These are phyloP conservation scores for Scrobipalpa atriplicella DNA, from an alignment of 2,888 invertebrate genomes.

Conservation along the genomic window DNA sequence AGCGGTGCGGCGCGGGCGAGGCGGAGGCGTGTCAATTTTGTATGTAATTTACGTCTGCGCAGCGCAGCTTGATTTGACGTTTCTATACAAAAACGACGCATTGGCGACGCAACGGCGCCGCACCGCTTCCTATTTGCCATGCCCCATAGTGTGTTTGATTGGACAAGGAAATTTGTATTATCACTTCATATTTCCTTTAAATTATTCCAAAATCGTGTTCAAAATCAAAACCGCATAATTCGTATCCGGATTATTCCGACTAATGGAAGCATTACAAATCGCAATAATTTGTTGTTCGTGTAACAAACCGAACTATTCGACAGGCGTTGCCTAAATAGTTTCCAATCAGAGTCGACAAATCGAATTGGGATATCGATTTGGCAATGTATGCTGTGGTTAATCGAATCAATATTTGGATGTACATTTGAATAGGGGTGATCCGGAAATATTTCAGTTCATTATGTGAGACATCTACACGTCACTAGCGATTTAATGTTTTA, in stretches of 20 bases:
- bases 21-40: too few relatives aligned
- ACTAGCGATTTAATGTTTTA: too few relatives aligned
- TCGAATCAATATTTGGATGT: slow-evolving; percentile 57
- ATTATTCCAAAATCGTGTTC: neutral
- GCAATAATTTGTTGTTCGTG: slow-evolving; percentile 5
- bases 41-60: too few relatives aligned
- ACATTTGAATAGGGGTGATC: neutral
- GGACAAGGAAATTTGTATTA: too few relatives aligned
- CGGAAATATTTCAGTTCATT: neutral
- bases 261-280: slow-evolving; percentile 12
- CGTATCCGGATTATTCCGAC: neutral
- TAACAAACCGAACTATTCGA: neutral
- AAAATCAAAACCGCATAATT: slow-evolving; percentile 11
- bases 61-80: too few relatives aligned
- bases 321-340: slow-evolving; percentile 10
- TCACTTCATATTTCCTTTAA: too few relatives aligned
- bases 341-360: slow-evolving; percentile 56
- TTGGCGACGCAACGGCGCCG: too few relatives aligned
- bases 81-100: too few relatives aligned
- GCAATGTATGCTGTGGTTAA: slow-evolving; percentile 59
- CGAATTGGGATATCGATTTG: slow-evolving; percentile 44
- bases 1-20: too few relatives aligned
- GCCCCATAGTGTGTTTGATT: too few relatives aligned
- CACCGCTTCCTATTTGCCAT: too few relatives aligned
- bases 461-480: too few relatives aligned